Evolutionary conservation across 2,113 vertebrate species (phyloP).

Genomic region (Danio rerio): GRCz12tu NC_133195.1:25026501-25027000

Average conservation of each 20-base stretch:
- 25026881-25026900: slow-evolving; percentile 56
- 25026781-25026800: background rate
- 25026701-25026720: background rate
- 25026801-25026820: background rate
- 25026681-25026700: background rate
- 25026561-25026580: background rate
- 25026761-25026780: background rate
- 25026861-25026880: background rate
- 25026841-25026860: slow-evolving; percentile 2
- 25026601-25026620: slow-evolving; percentile 1
- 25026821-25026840: background rate
- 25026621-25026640: background rate
- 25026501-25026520: slow-evolving; percentile 18
- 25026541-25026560: slow-evolving; percentile 3
- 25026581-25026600: slow-evolving; percentile 9
- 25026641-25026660: background rate
- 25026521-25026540: background rate
- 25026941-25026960: background rate
- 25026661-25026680: background rate
- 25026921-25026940: slow-evolving; percentile 2
- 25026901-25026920: slow-evolving; percentile 79
- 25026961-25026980: background rate
- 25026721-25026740: too few species aligned
- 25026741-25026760: background rate
- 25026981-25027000: background rate